Base-by-base conservation (phyloP, 2,113 vertebrate genomes). In the Gavialis gangeticus region DNA sequence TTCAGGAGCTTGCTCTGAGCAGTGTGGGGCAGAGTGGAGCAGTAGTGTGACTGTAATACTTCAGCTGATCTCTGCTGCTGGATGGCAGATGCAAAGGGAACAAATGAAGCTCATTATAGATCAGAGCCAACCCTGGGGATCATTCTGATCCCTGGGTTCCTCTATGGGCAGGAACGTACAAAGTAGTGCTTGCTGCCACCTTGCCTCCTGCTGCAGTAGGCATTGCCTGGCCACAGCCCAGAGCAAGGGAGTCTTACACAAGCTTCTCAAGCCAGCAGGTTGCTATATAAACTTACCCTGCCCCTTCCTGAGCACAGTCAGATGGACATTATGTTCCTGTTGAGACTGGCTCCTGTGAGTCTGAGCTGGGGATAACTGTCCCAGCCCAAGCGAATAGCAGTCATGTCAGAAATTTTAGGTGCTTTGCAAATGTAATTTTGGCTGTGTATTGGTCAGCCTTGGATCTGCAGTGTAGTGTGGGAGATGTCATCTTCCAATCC, bases 21-120 rank as follows among this genome's bases (percentile, higher is more conserved):
- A n/a, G n/a, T 69, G 19, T 22, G 27, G 2, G 85, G 1, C 0
- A 63, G 27, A 2, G 62, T 28, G 12, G 8, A 71, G 66, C 7
- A 27, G 60, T 5, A 25, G 12, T 62, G 2, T 37, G 19, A 22
- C 18, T 4, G 4, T 3, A 0, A 0, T 6, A 79, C 62, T 30
- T 17, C 16, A 67, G 64, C 28, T 67, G 30, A 71, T 73, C 24
- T 14, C 1, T 1, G 1, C 34, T 2, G 0, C 64, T 18, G 3
- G 46, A 7, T 5, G 82, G 6, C 37, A 46, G 46, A 46, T 34
- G n/a, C 21, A 2, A 3, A 1, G 56, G 11, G 7, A 19, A 10
- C 13, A 64, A 56, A 30, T 11, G 76, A 16, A 7, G 22, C 17
- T 21, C 0, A 0, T 27, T 0, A 1, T 6, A 21, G 34, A 57